These are phyloP conservation scores for Philotrypesis tridentata DNA, from an alignment of 1,140 invertebrate genomes.

Conservation along the genomic window DNA sequence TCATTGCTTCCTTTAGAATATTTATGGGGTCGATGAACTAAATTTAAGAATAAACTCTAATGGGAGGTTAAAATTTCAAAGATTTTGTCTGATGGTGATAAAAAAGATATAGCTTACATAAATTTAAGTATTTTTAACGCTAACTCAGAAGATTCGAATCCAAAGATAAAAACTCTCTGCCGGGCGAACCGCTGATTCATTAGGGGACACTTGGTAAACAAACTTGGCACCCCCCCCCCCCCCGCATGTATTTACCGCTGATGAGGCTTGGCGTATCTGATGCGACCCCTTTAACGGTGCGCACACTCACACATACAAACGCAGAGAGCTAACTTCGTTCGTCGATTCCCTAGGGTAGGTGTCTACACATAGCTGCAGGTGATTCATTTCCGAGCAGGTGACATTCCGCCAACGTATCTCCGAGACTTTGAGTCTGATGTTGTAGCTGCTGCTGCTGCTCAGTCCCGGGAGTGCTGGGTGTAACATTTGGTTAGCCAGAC, in stretches of 20 bases:
- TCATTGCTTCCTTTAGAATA: no score
- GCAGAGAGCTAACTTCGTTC: neutral
- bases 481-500: slow-evolving; percentile 35
- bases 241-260: neutral
- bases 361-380: neutral
- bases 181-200: slow-evolving; percentile 1
- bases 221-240: neutral
- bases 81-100: no score
- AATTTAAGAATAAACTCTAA: no score
- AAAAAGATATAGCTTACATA: no score
- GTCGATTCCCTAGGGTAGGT: neutral
- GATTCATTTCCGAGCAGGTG: slow-evolving; percentile 28
- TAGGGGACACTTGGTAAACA: slow-evolving; percentile 8
- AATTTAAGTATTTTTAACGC: no score
- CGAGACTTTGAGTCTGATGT: slow-evolving; percentile 47
- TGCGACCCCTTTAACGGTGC: no score
- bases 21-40: no score
- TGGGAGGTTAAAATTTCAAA: no score
- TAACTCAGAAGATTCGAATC: no score
- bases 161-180: neutral
- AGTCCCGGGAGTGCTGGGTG: slow-evolving; percentile 10
- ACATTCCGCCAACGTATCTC: slow-evolving; percentile 50
- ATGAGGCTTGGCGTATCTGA: neutral
- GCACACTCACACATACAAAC: no score
- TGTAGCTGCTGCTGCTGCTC: neutral